Evolutionary conservation across 2,888 invertebrate genomes (phyloP), one percentile per base, ranked within the genome.

Genomic region (Metallyticus violacea): DNA sequence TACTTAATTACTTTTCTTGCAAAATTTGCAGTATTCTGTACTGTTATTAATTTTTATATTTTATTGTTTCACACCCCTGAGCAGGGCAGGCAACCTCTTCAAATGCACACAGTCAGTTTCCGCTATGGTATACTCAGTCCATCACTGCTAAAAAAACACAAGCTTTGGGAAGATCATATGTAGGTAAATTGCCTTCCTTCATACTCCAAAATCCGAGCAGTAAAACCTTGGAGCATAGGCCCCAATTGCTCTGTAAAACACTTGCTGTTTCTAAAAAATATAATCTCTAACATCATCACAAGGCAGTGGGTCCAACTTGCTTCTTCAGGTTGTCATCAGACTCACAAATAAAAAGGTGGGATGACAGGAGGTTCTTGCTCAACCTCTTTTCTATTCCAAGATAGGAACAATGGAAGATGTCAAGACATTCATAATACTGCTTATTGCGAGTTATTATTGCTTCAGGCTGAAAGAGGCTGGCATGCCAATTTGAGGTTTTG

Each of bases 401-500:
- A 83, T 26, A 76, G 76, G 81, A 77, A 87, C 84, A 87, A 88
- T 88, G 88, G 88, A 88, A 88, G 88, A 88, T 88, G 87, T 84
- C 79, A 85, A 88, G 86, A 88, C 84, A 87, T 82, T 87, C 27
- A 84, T 88, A 88, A 88, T 88, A 88, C 88, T 88, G 92, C 92
- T 92, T 93, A 93, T 93, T 93, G 93, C 93, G 92, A 92, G 92
- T 92, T 92, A 92, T 92, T 92, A 92, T 93, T 93, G 93, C 93
- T 92, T 91, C 87, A 88, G 88, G 88, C 88, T 87, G 40, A 87
- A 86, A 82, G 85, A 87, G 87, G 88, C 87, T 83, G 87, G 88
- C 87, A 82, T 85, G 87, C 86, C 84, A 86, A 79, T 78, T 77
- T 77, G 85, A 27, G 82, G 80, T 81, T 76, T 77, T 81, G 28